Percentiles rank a stretch among this genome's conserved stretches.
These are phyloP conservation scores for Callocephalon fimbriatum DNA, from an alignment of 2,113 vertebrate genomes.

Conservation along the genomic window DNA sequence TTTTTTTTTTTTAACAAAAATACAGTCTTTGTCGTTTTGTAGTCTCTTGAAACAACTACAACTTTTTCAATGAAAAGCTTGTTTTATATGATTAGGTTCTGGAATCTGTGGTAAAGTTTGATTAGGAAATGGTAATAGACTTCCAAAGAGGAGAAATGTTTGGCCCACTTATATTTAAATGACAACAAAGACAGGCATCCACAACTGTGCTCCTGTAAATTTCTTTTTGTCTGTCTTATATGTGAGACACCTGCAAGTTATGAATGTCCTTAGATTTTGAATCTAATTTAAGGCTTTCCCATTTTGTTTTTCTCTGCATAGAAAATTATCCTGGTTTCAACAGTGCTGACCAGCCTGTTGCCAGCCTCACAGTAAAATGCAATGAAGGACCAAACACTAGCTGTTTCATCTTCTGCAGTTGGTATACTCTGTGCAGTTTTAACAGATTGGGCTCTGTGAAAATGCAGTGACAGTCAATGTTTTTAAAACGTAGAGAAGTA, in stretches of 20 bases:
- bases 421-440: background rate
- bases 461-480: background rate
- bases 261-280: background rate
- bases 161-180: background rate
- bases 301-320: background rate
- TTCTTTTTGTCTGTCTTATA: background rate
- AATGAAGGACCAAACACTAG: background rate
- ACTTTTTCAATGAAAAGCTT: background rate
- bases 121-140: background rate
- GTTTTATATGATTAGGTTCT: background rate
- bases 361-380: background rate
- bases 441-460: background rate
- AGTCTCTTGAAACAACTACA: background rate
- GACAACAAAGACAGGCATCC: background rate
- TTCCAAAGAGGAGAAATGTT: background rate
- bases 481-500: background rate
- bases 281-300: background rate
- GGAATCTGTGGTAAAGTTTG: background rate
- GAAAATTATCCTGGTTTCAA: background rate
- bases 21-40: background rate
- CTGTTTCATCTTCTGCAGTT: background rate
- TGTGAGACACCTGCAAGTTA: background rate
- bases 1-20: background rate
- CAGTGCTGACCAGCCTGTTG: background rate
- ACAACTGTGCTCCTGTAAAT: background rate